Percentiles rank a stretch among this genome's conserved stretches.
Conservation (phyloP, 2,888 invertebrate species). For the Xylocampa areola region DNA sequence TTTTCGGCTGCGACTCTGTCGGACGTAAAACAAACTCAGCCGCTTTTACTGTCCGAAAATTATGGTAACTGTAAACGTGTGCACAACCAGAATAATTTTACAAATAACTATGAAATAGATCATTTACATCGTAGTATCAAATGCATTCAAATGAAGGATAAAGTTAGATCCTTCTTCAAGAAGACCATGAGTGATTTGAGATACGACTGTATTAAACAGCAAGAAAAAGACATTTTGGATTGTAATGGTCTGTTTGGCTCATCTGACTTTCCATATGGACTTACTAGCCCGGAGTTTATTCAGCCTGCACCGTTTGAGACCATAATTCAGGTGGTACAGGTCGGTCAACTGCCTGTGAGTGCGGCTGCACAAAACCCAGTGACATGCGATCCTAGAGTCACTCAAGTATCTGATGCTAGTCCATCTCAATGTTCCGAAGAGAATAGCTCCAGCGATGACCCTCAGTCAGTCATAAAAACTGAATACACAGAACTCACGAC, state of each 20-base stretch:
- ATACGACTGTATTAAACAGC: conserved; percentile 60
- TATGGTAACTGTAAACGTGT: conserved; percentile 57
- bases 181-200: conserved; percentile 73
- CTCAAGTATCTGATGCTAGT: conserved; percentile 83
- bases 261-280: conserved; percentile 57
- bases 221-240: conserved; percentile 56
- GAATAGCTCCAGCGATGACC: conserved; percentile 77
- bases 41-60: conserved; percentile 80
- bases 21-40: conserved; percentile 89
- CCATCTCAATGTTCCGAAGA: conserved; percentile 83
- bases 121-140: conserved; percentile 67
- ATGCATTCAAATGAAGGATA: conserved; percentile 74
- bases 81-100: conserved; percentile 32
- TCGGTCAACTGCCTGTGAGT: conserved; percentile 85
- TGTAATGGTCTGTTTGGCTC: conserved; percentile 24
- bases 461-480: conserved; percentile 77
- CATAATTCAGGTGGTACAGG: conserved; percentile 90
- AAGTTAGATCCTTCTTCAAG: conserved; percentile 78
- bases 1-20: conserved; percentile 90
- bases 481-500: conserved; percentile 87
- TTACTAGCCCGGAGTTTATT: conserved; percentile 88
- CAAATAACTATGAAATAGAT: conserved; percentile 63
- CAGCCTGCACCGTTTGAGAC: conserved; percentile 81
- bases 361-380: conserved; percentile 85
- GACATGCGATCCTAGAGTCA: conserved; percentile 85